phyloP scores from a whole-genome alignment of 2,888 invertebrate genomes.

The Aspidapion aeneum region DNA sequence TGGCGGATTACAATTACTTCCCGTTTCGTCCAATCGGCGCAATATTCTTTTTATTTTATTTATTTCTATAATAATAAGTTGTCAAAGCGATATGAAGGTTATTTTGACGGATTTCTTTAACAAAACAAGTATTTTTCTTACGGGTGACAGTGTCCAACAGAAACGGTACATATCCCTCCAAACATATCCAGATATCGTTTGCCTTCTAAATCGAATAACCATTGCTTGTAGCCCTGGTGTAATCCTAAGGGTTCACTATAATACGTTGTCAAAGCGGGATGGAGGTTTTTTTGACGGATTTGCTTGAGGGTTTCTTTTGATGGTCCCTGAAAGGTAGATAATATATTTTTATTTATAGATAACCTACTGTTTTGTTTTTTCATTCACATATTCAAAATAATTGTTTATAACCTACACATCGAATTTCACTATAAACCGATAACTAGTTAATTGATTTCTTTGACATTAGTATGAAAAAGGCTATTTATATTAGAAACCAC shows the following conservation, averaged over 20 bases:
- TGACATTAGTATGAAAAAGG: too few relatives aligned
- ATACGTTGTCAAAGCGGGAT: conserved; percentile 67
- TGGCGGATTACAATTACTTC: too few relatives aligned
- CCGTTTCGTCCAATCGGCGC: too few relatives aligned
- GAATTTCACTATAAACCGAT: too few relatives aligned
- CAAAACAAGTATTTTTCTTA: conserved; percentile 58
- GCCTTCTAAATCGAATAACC: conserved; percentile 84
- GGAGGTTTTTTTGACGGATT: conserved; percentile 61
- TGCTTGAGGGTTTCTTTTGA: conserved; percentile 56
- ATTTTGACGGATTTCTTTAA: background rate
- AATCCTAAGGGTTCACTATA: conserved; percentile 83
- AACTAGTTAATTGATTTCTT: too few relatives aligned
- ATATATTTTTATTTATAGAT: conserved; percentile 5
- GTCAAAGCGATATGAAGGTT: too few relatives aligned
- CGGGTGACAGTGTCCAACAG: conserved; percentile 98
- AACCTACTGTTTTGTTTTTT: background rate
- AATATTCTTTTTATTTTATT: too few relatives aligned
- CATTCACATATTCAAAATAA: background rate
- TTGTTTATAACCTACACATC: background rate
- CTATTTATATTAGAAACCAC: too few relatives aligned
- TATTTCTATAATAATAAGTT: too few relatives aligned
- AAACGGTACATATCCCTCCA: conserved; percentile 95
- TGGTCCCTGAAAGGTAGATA: conserved; percentile 53
- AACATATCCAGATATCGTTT: conserved; percentile 91
- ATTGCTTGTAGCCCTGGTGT: conserved; percentile 87